A percentile compares a stretch with the other conserved stretches of the same genome.
Conservation (phyloP, 2,888 invertebrate species). For the Drosophila vallismaia region DNA sequence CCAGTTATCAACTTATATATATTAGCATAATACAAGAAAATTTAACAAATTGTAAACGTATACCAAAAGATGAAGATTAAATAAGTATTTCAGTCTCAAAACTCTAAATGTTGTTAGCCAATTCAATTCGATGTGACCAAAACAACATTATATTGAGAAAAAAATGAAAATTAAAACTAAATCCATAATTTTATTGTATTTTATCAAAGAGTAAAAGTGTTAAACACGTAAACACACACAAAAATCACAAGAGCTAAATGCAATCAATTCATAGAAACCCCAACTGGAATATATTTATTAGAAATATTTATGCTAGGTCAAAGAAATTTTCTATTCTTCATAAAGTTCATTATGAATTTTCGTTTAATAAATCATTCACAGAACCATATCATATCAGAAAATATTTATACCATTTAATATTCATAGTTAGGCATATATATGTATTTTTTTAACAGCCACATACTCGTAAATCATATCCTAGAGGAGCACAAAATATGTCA, state of each 20-base stretch:
- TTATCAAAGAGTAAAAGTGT: constrained; percentile 36
- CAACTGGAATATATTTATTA: constrained; percentile 35
- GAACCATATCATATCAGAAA: constrained; percentile 13
- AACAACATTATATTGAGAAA: constrained; percentile 34
- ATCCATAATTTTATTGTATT: constrained; percentile 32
- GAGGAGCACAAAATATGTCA: constrained; percentile 9
- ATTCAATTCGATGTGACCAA: constrained; percentile 51
- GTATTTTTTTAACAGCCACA: not conserved
- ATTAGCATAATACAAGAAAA: constrained; percentile 52
- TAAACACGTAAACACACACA: constrained; percentile 23
- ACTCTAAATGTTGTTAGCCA: constrained; percentile 73
- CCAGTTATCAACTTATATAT: constrained; percentile 69
- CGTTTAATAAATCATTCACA: too few relatives aligned
- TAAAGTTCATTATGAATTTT: not conserved
- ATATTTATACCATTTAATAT: not conserved
- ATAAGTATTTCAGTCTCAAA: constrained; percentile 49
- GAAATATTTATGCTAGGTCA: constrained; percentile 23
- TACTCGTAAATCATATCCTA: constrained; percentile 18
- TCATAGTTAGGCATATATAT: not conserved
- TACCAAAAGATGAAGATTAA: constrained; percentile 34
- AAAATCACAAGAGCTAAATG: constrained; percentile 38
- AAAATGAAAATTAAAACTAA: constrained; percentile 16
- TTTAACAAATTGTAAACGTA: constrained; percentile 47
- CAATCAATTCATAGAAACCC: constrained; percentile 49
- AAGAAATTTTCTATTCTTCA: constrained; percentile 25